phyloP scores from a whole-genome alignment of 2,797 vertebrate genomes.

The Mareca penelope region DNA sequence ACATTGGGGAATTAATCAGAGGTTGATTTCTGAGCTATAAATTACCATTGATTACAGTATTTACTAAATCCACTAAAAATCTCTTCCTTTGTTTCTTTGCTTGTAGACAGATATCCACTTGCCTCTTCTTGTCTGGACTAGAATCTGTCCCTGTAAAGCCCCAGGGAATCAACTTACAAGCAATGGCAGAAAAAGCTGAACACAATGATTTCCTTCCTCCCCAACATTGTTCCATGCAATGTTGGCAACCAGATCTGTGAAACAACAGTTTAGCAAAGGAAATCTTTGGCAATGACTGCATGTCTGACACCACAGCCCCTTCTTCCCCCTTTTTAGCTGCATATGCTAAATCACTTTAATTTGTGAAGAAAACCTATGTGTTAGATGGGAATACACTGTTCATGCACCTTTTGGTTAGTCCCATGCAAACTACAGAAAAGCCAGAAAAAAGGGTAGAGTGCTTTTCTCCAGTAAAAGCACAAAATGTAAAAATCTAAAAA shows the following conservation, averaged over 20 bases:
- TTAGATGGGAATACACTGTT: background rate
- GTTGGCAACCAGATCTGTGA: background rate
- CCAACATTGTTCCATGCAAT: background rate
- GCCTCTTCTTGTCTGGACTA: background rate
- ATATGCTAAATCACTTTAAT: background rate
- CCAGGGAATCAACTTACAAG: background rate
- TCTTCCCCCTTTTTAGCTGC: background rate
- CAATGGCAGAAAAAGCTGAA: background rate
- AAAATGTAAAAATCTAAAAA: background rate
- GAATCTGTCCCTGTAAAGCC: background rate
- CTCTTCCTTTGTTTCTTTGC: background rate
- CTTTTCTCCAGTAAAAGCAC: background rate
- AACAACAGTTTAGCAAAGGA: background rate
- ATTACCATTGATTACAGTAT: background rate
- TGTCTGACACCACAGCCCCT: background rate
- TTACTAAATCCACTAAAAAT: background rate
- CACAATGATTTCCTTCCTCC: background rate
- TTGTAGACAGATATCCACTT: background rate
- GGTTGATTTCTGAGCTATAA: background rate
- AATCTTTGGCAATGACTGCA: background rate
- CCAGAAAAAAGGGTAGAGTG: background rate
- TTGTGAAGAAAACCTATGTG: background rate
- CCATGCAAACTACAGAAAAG: background rate
- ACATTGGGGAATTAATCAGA: background rate
- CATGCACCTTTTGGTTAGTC: background rate